Evolutionary conservation across 1,140 invertebrate species (phyloP), one percentile per base, ranked within the genome.

Genomic region (Cyphomyrmex costatus): DNA sequence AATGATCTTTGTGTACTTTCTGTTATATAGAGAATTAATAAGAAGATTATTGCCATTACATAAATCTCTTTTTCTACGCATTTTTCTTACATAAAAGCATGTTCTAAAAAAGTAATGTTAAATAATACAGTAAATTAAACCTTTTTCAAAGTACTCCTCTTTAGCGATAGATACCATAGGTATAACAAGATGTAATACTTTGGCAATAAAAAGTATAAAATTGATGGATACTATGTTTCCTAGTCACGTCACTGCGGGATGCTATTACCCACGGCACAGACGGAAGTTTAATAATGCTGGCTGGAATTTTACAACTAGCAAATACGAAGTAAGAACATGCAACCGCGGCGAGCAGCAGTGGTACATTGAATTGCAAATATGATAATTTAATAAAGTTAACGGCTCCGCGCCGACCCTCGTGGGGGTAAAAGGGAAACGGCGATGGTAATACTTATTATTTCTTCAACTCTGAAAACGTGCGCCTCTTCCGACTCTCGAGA

Each of bases 311-410:
- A 86, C 42, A 86, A 86, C 61, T 60, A 27, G 30, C 33, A 27
- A 86, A 82, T 33, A 46, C 53, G 12, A 71, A 42, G 65, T 82
- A 86, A 70, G 85, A 82, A 82, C 63, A 70, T 80, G 68, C 84
- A 86, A 71, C 24, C 46, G 21, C 56, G 65, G 42, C 42, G 42
- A 49, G 46, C 27, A 49, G 8, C 53, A n/a, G n/a, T 1, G 51
- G 36, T 51, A n/a, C 65, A 82, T 86, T 71, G 63, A 82, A 86
- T 86, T 86, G 85, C 56, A 86, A 46, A 86, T 82, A 63, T 61
- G 77, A 82, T 86, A 82, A 86, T 86, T 86, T 86, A 86, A 86
- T 86, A 86, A 86, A 42, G 56, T 71, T 86, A 86, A 82, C 85
- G 85, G 51, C 42, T 58, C 14, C 30, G 53, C 30, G 53, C 46